phyloP scores from a whole-genome alignment of 2,113 vertebrate species.

The Pachyramphus minor region DNA sequence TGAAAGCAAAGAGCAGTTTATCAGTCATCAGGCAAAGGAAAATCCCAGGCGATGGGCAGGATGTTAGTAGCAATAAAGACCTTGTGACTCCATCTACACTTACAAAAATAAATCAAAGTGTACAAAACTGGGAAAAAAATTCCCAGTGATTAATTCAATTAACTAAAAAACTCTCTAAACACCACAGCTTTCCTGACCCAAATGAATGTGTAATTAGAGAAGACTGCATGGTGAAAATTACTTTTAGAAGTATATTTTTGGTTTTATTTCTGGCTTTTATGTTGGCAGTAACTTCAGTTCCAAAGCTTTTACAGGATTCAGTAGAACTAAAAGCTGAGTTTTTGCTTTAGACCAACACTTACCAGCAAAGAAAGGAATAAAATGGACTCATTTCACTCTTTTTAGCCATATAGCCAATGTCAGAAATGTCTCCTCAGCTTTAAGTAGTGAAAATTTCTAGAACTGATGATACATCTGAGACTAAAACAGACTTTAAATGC shows the following conservation, averaged over 20 bases:
- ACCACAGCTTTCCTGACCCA: background rate
- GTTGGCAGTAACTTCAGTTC: background rate
- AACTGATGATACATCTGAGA: background rate
- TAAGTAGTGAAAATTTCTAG: background rate
- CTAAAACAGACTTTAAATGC: background rate
- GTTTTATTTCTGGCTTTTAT: background rate
- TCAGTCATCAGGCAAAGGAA: background rate
- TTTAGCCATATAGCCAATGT: background rate
- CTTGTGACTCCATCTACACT: background rate
- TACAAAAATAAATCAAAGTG: background rate
- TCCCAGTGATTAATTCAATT: background rate
- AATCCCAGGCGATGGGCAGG: background rate
- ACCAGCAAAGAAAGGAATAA: background rate
- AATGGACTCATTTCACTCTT: background rate
- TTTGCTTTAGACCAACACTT: background rate
- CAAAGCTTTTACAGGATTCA: background rate
- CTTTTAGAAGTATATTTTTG: background rate
- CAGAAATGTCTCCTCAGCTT: background rate
- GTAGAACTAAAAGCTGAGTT: background rate
- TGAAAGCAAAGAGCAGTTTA: background rate
- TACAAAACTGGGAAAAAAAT: background rate
- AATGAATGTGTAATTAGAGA: background rate
- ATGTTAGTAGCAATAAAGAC: background rate
- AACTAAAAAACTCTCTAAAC: background rate
- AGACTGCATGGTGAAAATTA: background rate